phyloP scores from a whole-genome alignment of 2,113 vertebrate species.

The Prunella himalayana region DNA sequence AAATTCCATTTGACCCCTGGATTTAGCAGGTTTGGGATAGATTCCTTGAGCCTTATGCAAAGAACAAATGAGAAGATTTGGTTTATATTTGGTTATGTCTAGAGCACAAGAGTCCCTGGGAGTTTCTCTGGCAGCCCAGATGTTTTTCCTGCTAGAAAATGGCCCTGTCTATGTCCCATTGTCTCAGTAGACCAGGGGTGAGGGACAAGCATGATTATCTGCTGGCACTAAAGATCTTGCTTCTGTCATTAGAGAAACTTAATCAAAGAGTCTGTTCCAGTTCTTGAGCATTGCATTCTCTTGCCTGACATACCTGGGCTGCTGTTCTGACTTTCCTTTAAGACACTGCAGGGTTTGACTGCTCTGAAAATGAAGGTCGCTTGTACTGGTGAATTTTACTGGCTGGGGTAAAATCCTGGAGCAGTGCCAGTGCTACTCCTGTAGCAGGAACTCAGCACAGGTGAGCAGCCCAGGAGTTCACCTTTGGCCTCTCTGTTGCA shows the following conservation, averaged over 20 bases:
- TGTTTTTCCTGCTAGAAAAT: background rate
- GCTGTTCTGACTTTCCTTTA: background rate
- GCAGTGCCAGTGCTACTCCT: background rate
- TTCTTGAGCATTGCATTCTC: background rate
- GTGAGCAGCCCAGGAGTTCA: background rate
- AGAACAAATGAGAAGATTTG: background rate
- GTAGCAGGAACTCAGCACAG: background rate
- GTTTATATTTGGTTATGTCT: background rate
- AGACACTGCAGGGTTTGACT: background rate
- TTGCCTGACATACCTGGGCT: background rate
- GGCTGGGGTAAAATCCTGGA: background rate
- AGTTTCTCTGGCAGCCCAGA: background rate
- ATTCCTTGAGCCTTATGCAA: background rate
- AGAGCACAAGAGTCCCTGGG: background rate
- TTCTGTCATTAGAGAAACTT: background rate
- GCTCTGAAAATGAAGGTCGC: background rate
- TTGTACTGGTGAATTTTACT: background rate
- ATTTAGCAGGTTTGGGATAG: background rate
- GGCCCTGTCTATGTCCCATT: background rate
- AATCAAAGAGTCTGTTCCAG: background rate
- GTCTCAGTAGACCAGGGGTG: rapidly evolving
- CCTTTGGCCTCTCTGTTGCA: background rate
- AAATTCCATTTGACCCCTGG: background rate
- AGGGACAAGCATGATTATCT: background rate
- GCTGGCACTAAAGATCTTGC: background rate